A percentile compares a stretch with the other conserved stretches of the same genome.
These are phyloP conservation scores for Hydrotaea diabolus DNA, from an alignment of 2,888 invertebrate species.

Conservation along the genomic window DNA sequence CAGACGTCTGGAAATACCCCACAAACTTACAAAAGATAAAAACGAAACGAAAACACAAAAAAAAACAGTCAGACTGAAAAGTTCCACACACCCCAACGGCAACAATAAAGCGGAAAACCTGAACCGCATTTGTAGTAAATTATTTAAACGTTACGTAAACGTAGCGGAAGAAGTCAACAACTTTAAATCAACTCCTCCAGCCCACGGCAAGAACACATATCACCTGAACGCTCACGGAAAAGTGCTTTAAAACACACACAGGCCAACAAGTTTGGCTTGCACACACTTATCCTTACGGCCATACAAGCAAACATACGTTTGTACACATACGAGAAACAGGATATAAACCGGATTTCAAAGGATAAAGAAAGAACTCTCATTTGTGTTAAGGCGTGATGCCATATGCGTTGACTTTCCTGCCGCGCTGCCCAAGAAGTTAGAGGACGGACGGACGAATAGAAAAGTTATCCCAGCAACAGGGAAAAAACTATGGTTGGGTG, in stretches of 20 bases:
- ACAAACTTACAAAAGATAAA: background rate
- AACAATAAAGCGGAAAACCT: constrained; percentile 46
- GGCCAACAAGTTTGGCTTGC: constrained; percentile 48
- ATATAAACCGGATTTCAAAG: constrained; percentile 64
- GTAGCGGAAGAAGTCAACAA: constrained; percentile 70
- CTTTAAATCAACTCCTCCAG: constrained; percentile 69
- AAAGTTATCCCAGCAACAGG: too few relatives aligned
- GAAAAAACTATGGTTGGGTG: too few relatives aligned
- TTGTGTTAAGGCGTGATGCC: constrained; percentile 61
- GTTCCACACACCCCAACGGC: constrained; percentile 14
- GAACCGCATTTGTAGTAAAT: constrained; percentile 68
- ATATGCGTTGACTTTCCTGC: constrained; percentile 50
- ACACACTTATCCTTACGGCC: background rate
- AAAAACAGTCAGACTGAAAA: constrained; percentile 29
- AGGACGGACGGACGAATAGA: background rate
- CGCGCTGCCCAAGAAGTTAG: background rate
- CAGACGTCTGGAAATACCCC: background rate
- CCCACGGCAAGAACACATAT: constrained; percentile 36
- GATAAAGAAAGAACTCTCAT: constrained; percentile 51
- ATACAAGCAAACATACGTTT: background rate
- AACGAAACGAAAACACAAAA: constrained; percentile 5
- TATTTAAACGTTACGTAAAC: constrained; percentile 69
- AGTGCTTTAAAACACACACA: constrained; percentile 38
- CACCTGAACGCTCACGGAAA: background rate
- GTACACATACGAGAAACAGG: constrained; percentile 53